Percentiles rank a stretch among this genome's conserved stretches.
Evolutionary conservation across 2,113 vertebrate species (phyloP).

Genomic region (Pterocles orientalis): DNA sequence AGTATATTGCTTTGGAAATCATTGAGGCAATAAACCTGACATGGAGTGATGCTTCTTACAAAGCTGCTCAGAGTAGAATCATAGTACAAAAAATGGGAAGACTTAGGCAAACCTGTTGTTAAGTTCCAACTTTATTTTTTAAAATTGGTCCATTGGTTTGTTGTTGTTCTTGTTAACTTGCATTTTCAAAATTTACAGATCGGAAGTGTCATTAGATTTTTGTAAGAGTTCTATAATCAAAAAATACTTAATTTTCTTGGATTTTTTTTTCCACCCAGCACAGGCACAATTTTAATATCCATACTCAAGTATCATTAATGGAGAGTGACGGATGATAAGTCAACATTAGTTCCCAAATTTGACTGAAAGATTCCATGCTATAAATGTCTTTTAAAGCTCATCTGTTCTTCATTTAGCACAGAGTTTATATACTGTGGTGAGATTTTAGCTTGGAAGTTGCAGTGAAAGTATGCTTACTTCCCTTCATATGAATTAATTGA

Average conservation of each 20-base stretch:
- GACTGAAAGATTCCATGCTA: conserved; percentile 1
- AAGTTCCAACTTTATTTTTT: neutral
- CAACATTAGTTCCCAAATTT: conserved; percentile 47
- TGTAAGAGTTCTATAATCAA: neutral
- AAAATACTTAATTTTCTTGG: neutral
- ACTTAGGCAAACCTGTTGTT: neutral
- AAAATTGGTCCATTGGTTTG: neutral
- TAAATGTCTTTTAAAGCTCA: conserved; percentile 32
- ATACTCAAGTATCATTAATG: neutral
- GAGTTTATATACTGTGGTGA: neutral
- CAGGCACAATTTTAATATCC: neutral
- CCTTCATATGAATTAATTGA: neutral
- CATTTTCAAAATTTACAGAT: neutral
- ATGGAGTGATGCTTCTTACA: neutral
- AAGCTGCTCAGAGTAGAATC: neutral
- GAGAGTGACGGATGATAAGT: conserved; percentile 5
- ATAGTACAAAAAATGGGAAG: neutral
- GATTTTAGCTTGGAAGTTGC: neutral
- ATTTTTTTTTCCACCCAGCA: neutral
- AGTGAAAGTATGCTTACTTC: neutral
- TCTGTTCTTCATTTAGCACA: conserved; percentile 50
- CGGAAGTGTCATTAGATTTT: neutral
- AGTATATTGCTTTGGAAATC: neutral
- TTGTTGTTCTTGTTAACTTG: neutral
- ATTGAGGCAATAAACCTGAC: neutral